Conservation (phyloP, 23 tunicate species). For the Diplosoma virens region DNA sequence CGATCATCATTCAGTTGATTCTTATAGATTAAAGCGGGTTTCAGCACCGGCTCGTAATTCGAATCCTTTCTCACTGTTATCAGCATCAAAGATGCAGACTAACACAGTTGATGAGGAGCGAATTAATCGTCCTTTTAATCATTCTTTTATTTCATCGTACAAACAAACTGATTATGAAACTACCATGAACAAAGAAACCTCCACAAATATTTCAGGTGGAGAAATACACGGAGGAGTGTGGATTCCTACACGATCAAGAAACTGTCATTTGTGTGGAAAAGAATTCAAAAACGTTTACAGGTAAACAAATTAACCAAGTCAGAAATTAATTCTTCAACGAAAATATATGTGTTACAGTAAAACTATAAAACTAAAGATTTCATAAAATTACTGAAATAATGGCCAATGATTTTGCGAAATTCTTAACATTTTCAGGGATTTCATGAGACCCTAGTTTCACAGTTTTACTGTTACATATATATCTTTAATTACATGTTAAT, state of each 20-base stretch:
- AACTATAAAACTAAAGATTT: too few relatives aligned
- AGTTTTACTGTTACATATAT: too few relatives aligned
- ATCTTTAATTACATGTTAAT: too few relatives aligned
- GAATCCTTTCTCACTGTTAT: background rate
- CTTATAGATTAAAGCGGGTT: too few relatives aligned
- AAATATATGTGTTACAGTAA: too few relatives aligned
- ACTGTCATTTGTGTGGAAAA: conserved; percentile 90
- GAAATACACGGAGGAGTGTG: conserved; percentile 92
- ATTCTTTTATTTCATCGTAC: background rate
- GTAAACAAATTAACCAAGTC: too few relatives aligned
- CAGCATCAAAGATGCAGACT: background rate
- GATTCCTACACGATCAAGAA: conserved; percentile 95
- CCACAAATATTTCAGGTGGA: conserved; percentile 53
- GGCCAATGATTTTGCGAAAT: too few relatives aligned
- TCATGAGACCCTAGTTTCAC: too few relatives aligned
- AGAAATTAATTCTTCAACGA: too few relatives aligned
- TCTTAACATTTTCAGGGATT: too few relatives aligned
- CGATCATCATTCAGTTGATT: background rate
- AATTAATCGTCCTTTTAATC: background rate
- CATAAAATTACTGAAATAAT: too few relatives aligned
- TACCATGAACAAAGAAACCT: background rate
- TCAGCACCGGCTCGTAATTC: background rate
- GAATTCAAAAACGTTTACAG: conserved; percentile 96
- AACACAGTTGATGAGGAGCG: background rate
- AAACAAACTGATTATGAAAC: background rate